These are phyloP conservation scores for Gibbula magus DNA, from an alignment of 2,888 invertebrate species.

Conservation along the genomic window DNA sequence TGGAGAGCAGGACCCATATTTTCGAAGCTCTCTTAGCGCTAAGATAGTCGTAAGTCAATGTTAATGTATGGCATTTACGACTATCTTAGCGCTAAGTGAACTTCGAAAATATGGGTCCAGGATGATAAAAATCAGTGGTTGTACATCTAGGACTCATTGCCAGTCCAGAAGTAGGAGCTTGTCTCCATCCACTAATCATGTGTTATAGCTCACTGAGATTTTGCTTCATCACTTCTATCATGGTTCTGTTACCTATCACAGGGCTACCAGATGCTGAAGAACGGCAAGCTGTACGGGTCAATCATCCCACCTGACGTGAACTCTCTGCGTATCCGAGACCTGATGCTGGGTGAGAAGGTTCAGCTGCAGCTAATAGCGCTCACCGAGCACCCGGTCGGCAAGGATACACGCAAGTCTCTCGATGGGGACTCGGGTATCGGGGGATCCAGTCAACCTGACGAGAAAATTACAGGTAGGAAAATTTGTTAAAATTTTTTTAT, in stretches of 20 bases:
- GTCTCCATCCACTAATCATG: too few relatives aligned
- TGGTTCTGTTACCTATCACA: slow-evolving; percentile 30
- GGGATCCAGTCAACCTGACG: slow-evolving; percentile 45
- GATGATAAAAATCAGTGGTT: too few relatives aligned
- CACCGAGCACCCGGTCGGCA: slow-evolving; percentile 74
- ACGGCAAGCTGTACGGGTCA: slow-evolving; percentile 73
- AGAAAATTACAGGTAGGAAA: slow-evolving; percentile 29
- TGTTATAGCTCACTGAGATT: not conserved
- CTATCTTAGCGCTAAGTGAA: too few relatives aligned
- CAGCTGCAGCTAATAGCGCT: slow-evolving; percentile 73
- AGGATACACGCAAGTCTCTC: slow-evolving; percentile 26
- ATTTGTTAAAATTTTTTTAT: too few relatives aligned
- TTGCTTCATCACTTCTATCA: not conserved
- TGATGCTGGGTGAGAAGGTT: slow-evolving; percentile 71
- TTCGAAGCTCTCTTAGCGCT: too few relatives aligned
- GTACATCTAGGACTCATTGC: too few relatives aligned
- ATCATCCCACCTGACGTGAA: slow-evolving; percentile 73
- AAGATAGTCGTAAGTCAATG: too few relatives aligned
- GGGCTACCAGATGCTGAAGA: slow-evolving; percentile 75
- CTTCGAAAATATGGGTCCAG: too few relatives aligned
- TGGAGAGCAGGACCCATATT: too few relatives aligned
- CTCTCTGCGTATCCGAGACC: slow-evolving; percentile 70
- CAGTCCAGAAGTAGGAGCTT: too few relatives aligned
- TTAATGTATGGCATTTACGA: too few relatives aligned
- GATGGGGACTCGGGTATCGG: slow-evolving; percentile 56